phyloP scores from a whole-genome alignment of 92 coral and sea anemone genomes.

The Umimayanthus kanabou region DNA sequence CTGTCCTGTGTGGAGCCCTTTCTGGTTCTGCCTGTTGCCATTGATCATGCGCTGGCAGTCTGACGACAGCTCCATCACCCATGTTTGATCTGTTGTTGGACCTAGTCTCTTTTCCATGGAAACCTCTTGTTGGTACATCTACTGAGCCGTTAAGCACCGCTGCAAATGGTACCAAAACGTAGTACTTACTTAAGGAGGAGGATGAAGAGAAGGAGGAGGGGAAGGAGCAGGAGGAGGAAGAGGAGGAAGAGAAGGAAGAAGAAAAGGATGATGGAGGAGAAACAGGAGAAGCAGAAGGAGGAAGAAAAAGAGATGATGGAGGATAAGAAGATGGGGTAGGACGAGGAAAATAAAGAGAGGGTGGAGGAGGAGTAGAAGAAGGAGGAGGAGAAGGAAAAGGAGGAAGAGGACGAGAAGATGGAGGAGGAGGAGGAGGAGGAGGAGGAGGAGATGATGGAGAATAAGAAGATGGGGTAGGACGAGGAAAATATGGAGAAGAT shows the following conservation, averaged over 20 bases:
- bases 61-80: constrained; percentile 16
- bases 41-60: constrained; percentile 12
- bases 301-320: neutral
- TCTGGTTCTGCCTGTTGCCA: constrained; percentile 39
- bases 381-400: neutral
- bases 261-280: neutral
- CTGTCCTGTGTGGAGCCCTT: neutral
- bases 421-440: neutral
- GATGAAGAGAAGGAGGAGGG: neutral
- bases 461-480: neutral
- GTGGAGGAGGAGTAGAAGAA: neutral
- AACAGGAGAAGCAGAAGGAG: neutral
- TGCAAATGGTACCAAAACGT: neutral
- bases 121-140: constrained; percentile 28
- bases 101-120: neutral
- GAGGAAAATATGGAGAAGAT: too few species aligned
- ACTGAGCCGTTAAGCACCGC: constrained; percentile 33
- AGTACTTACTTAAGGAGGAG: neutral
- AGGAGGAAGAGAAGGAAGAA: neutral
- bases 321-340: neutral
- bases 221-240: neutral
- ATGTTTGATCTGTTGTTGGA: neutral
- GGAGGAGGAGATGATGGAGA: neutral
- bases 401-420: neutral
- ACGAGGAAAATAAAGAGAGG: neutral